Evolutionary conservation across 2,113 vertebrate genomes (phyloP), one percentile per base, ranked within the genome.

Genomic region (Chlamydotis undulata): DNA sequence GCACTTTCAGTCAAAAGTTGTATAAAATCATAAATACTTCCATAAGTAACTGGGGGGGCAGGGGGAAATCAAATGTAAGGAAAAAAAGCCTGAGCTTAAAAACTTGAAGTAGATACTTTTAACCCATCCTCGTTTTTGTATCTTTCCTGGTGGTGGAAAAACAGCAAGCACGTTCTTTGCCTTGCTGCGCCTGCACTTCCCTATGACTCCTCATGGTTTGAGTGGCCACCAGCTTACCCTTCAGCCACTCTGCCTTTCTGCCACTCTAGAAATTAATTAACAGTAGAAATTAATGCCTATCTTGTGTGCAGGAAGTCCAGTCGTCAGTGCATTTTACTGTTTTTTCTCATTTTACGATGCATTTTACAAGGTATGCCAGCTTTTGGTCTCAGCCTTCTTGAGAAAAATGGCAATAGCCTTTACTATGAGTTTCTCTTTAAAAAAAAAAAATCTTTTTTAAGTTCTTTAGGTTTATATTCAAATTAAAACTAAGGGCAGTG

Each of bases 151-250:
- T 50, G 28, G 9, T 2, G 8, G 60, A 60, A 63, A 57, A 89
- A 55, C 0, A 0, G 14, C 4, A 33, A 56, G n/a, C 7, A 5
- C 0, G 0, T 41, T 91, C 19, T 29, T 79, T 90, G 39, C 45
- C 5, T 57, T 76, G 33, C 29, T 60, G 19, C 7, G 2, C 19
- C 14, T 28, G 10, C 3, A 0, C 50, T 80, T 93, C 23, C 16
- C 14, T 80, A 31, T 31, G 45, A 11, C 5, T 71, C 29, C 7
- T 67, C 1, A 0, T 28, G 55, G 16, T 26, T 23, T 74, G 45
- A 57, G 68, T 28, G 25, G 39, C 49, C 9, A 21, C 8, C 45
- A 73, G 15, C 50, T 68, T 39, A 80, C 24, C 78, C 26, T 88
- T 29, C 14, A 79, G 33, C 77, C 12, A 28, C 15, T 55, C 52